Evolutionary conservation across 2,113 vertebrate genomes (phyloP), one percentile per base, ranked within the genome.

Genomic region (Blennius ocellaris): DNA sequence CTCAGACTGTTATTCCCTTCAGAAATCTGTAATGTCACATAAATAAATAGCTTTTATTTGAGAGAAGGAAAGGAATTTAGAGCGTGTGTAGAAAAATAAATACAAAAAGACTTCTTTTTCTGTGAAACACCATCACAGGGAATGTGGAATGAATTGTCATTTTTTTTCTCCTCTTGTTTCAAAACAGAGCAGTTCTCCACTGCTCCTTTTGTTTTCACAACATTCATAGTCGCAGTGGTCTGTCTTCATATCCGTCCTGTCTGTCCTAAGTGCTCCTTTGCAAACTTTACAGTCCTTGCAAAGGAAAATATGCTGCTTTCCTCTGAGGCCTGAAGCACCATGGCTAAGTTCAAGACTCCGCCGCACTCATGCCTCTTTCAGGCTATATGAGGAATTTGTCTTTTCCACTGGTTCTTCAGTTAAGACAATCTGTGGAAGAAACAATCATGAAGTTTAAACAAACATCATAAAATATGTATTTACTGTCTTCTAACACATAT

Each of bases 21-120:
- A 95, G 95, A 95, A 95, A 96, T 94, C 92, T 95, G 95, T 93
- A 91, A 94, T 93, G 95, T 72, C 94, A 94, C 95, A 95, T 96
- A 97, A 99, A 99, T 99, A 99, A 99, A 99, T 99, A 98, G 73
- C 93, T 93, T 94, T 95, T 93, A 94, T 90, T 86, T 70, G 74
- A 83, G 69, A 78, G 80, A 85, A 92, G 88, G 81, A 92, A 89
- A 91, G 83, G 73, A 50, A 90, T 74, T 81, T 78, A 15, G 36
- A 73, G 85, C 70, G 71, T 86, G 76, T 84, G 69, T 92, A 91
- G 77, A 92, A 93, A 93, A 91, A 92, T 91, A 94, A 94, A 90
- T 85, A 90, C 78, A 87, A 81, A 81, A 75, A 85, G 84, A 82
- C 64, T 83, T 87, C 51, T 80, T 87, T 83, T 79, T 70, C 85